These are phyloP conservation scores for Monochamus saltuarius DNA, from an alignment of 1,140 invertebrate genomes.

Conservation along the genomic window DNA sequence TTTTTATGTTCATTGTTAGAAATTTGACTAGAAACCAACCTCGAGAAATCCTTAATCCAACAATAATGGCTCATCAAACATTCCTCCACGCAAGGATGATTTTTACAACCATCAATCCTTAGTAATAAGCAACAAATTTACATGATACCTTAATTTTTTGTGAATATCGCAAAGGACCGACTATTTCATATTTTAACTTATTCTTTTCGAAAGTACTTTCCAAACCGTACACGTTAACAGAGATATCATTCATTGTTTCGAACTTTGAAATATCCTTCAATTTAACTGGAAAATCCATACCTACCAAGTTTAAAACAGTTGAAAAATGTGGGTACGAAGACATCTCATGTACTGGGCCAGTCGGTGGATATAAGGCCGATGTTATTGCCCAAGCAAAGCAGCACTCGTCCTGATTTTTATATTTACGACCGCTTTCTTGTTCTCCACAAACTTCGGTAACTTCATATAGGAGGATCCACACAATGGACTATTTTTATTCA, in stretches of 20 bases:
- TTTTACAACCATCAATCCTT: too few relatives aligned
- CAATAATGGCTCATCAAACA: too few relatives aligned
- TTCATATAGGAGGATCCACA: conserved; percentile 40
- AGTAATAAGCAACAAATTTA: too few relatives aligned
- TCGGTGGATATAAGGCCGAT: conserved; percentile 42
- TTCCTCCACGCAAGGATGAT: too few relatives aligned
- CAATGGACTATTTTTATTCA: conserved; percentile 41
- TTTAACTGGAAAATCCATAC: conserved; percentile 49
- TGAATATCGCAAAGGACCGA: too few relatives aligned
- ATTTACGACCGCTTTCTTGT: conserved; percentile 47
- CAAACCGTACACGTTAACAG: conserved; percentile 41
- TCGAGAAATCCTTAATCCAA: too few relatives aligned
- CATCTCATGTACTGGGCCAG: conserved; percentile 31
- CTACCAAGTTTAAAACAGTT: conserved; percentile 42
- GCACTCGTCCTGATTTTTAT: conserved; percentile 45
- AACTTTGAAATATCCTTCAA: conserved; percentile 48
- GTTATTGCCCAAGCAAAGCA: conserved; percentile 49
- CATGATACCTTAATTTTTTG: too few relatives aligned
- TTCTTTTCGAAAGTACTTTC: conserved; percentile 1
- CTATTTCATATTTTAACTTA: too few relatives aligned
- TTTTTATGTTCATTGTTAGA: too few relatives aligned
- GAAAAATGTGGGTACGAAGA: not conserved
- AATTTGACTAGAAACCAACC: too few relatives aligned
- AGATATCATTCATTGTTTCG: conserved; percentile 49
- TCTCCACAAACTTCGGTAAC: conserved; percentile 42